Conservation (phyloP, 2,113 vertebrate genomes). For the Todiramphus chloris region DNA sequence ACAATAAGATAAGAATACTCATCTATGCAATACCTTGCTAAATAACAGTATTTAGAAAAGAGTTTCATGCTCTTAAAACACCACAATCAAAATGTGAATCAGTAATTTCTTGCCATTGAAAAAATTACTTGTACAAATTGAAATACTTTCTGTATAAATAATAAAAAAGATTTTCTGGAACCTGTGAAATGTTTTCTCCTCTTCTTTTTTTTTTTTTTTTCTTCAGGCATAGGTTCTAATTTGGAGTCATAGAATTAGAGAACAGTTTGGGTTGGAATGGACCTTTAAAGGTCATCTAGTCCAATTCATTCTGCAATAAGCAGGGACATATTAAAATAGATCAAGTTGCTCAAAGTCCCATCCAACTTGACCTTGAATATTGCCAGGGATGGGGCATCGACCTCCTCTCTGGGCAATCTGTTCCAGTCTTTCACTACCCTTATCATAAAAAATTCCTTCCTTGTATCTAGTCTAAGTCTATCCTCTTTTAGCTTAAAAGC, state of each 20-base stretch:
- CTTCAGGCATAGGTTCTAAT: not conserved
- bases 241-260: not conserved
- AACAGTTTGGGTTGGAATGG: not conserved
- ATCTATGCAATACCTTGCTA: not conserved
- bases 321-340: not conserved
- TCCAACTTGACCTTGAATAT: not conserved
- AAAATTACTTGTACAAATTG: not conserved
- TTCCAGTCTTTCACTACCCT: not conserved
- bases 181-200: not conserved
- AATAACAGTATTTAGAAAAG: not conserved
- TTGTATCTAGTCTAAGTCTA: not conserved
- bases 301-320: accelerated
- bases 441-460: not conserved
- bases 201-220: not conserved
- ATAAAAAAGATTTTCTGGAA: not conserved
- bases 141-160: not conserved
- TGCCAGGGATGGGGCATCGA: not conserved
- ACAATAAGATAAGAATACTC: not conserved
- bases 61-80: not conserved
- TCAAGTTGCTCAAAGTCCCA: accelerated
- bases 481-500: not conserved
- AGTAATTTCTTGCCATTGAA: not conserved
- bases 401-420: not conserved
- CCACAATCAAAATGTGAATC: not conserved
- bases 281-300: not conserved